phyloP scores from a whole-genome alignment of 2,113 vertebrate genomes.

The Hydrochoerus hydrochaeris region DNA sequence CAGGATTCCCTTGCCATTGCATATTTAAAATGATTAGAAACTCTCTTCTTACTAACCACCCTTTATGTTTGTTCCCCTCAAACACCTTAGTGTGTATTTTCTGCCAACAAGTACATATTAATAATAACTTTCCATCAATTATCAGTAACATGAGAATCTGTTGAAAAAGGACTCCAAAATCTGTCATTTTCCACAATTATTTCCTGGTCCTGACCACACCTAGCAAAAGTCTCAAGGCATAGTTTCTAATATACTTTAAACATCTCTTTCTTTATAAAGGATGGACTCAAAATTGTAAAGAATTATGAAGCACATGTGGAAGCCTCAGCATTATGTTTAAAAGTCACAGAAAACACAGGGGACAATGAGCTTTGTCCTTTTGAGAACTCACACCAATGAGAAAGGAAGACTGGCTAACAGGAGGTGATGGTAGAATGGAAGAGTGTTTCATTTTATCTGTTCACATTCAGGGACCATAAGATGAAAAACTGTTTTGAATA shows the following conservation, averaged over 20 bases:
- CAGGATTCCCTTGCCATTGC: neutral
- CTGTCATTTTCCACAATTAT: neutral
- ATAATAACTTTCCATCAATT: neutral
- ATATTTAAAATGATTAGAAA: neutral
- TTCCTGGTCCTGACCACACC: neutral
- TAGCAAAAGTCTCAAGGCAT: neutral
- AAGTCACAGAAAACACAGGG: neutral
- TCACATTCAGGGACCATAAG: neutral
- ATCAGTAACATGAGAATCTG: neutral
- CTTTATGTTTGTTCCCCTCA: neutral
- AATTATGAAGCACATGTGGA: neutral
- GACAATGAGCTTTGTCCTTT: neutral
- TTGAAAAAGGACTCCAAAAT: neutral
- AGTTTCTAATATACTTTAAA: neutral
- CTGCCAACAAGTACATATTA: neutral
- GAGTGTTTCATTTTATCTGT: neutral
- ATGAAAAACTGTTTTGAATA: conserved; percentile 2
- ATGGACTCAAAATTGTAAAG: neutral
- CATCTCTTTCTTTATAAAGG: neutral
- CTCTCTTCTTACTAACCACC: neutral
- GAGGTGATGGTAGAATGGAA: neutral
- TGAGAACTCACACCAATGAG: neutral
- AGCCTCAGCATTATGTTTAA: conserved; percentile 9
- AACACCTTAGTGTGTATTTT: neutral
- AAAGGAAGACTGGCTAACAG: neutral